A percentile compares a stretch with the other conserved stretches of the same genome.
phyloP scores from a whole-genome alignment of 2,113 vertebrate species.

The Myxocyprinus asiaticus region DNA sequence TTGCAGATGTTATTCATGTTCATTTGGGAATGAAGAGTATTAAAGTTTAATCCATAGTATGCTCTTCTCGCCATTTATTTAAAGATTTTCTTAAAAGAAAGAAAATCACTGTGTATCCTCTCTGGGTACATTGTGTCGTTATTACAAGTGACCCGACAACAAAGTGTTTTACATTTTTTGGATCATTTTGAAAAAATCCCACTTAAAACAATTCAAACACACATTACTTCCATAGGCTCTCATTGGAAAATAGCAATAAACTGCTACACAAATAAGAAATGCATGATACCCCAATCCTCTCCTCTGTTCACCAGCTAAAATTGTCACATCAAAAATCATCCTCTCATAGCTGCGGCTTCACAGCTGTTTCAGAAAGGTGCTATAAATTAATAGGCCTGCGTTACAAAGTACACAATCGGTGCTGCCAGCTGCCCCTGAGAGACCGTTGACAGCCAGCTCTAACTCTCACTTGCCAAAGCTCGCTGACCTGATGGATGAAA shows the following conservation, averaged over 20 bases:
- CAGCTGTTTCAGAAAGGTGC: conserved; percentile 54
- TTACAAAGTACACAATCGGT: conserved; percentile 38
- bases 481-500: conserved; percentile 54
- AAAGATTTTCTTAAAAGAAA: too few species aligned
- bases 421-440: conserved; percentile 44
- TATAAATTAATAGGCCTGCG: conserved; percentile 56
- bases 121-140: too few species aligned
- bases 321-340: conserved; percentile 51
- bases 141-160: too few species aligned
- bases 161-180: too few species aligned
- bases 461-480: conserved; percentile 40
- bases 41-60: too few species aligned
- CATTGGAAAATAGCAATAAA: not conserved
- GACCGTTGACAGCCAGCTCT: conserved; percentile 25
- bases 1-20: too few species aligned
- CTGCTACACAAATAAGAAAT: conserved; percentile 25
- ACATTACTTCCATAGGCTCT: too few species aligned
- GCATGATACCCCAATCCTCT: conserved; percentile 39
- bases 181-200: too few species aligned
- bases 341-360: conserved; percentile 51
- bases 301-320: conserved; percentile 54
- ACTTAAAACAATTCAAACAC: too few species aligned
- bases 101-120: too few species aligned
- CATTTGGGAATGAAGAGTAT: too few species aligned
- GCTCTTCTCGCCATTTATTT: too few species aligned